A percentile compares a stretch with the other conserved stretches of the same genome.
Conservation (phyloP, 2,113 vertebrate genomes). For the Pyxicephalus adspersus region DNA sequence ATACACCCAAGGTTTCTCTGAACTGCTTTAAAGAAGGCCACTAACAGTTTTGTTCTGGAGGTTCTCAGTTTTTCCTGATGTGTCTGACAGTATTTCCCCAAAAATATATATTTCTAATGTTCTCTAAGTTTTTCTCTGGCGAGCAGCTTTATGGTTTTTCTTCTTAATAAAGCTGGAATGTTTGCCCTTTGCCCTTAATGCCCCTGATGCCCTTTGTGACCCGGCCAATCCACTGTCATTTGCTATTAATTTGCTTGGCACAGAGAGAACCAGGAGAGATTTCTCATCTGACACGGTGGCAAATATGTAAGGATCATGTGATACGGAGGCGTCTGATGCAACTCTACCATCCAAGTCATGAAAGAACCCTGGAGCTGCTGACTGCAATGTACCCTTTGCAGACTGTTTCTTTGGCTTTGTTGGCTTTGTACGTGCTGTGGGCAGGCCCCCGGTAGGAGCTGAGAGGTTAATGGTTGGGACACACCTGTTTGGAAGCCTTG, state of each 20-base stretch:
- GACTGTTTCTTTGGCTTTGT: slow-evolving; percentile 13
- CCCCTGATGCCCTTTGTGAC: slow-evolving; percentile 43
- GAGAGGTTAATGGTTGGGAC: slow-evolving; percentile 40
- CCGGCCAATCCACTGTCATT: slow-evolving; percentile 32
- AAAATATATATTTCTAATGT: too few relatives aligned
- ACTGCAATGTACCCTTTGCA: slow-evolving; percentile 38
- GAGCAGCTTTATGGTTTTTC: not conserved
- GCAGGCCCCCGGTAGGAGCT: not conserved
- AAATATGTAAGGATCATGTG: slow-evolving; percentile 44
- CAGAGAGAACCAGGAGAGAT: slow-evolving; percentile 5
- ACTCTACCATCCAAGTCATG: slow-evolving; percentile 31
- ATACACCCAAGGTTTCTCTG: too few relatives aligned
- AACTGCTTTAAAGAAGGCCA: too few relatives aligned
- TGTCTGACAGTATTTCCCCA: too few relatives aligned
- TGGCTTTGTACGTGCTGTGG: not conserved
- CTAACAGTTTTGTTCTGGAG: too few relatives aligned
- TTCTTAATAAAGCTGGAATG: not conserved
- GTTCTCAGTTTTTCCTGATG: too few relatives aligned
- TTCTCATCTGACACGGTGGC: slow-evolving; percentile 46
- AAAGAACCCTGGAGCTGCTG: slow-evolving; percentile 20
- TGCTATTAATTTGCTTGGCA: slow-evolving; percentile 39
- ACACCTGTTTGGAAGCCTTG: slow-evolving; percentile 37
- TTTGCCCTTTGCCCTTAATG: not conserved
- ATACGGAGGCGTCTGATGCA: slow-evolving; percentile 42
- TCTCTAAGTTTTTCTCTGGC: too few relatives aligned